Evolutionary conservation across 2,797 vertebrate species (phyloP).

Genomic region (Xenopus petersii): DNA sequence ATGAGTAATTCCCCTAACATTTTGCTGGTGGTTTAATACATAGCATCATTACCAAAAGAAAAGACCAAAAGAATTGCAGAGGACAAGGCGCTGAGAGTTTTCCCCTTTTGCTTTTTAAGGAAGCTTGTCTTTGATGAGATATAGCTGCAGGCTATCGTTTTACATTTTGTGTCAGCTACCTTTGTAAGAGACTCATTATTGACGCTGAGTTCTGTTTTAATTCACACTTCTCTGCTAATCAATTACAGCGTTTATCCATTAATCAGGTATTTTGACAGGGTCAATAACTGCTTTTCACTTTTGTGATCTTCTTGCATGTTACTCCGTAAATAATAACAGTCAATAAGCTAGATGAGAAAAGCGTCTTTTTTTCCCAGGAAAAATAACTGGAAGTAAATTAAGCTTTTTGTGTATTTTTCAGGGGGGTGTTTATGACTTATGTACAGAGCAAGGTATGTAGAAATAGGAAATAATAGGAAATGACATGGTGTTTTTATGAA

Average conservation of each 20-base stretch:
- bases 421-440: too few relatives aligned
- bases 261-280: constrained; percentile 89
- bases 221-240: constrained; percentile 93
- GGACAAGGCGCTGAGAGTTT: constrained; percentile 65
- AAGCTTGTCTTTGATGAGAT: constrained; percentile 87
- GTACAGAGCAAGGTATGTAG: too few relatives aligned
- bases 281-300: constrained; percentile 83
- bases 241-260: constrained; percentile 96
- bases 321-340: constrained; percentile 68
- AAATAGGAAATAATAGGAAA: too few relatives aligned
- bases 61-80: constrained; percentile 68
- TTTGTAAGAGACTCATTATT: constrained; percentile 84
- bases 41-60: constrained; percentile 84
- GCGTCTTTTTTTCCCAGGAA: constrained; percentile 58
- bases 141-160: constrained; percentile 86
- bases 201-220: constrained; percentile 88
- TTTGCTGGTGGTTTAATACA: constrained; percentile 88
- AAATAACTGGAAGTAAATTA: neutral
- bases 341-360: constrained; percentile 6
- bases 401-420: too few relatives aligned
- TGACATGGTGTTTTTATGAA: too few relatives aligned
- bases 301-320: constrained; percentile 69
- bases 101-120: constrained; percentile 67
- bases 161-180: constrained; percentile 86
- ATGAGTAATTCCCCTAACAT: constrained; percentile 74